Conservation (phyloP, 1,140 invertebrate genomes). For the Brachionus asplanchnoidis region DNA sequence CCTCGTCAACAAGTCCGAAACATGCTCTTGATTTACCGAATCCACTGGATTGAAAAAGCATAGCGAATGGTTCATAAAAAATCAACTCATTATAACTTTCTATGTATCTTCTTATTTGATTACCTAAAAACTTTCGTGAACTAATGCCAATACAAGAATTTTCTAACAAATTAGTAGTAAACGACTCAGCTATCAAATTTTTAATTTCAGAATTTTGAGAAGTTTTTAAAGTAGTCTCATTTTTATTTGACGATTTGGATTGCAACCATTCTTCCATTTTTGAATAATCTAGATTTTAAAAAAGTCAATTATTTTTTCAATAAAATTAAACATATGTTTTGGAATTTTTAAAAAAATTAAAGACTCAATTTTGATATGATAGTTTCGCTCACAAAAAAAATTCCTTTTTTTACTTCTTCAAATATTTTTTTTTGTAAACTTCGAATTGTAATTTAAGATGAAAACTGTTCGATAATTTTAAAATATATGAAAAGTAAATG, state of each 20-base stretch:
- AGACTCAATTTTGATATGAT: not conserved
- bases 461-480: too few relatives aligned
- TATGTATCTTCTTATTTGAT: not conserved
- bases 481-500: too few relatives aligned
- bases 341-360: not conserved
- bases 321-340: not conserved
- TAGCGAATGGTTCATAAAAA: not conserved
- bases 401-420: not conserved
- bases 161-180: not conserved
- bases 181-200: not conserved
- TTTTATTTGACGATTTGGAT: too few relatives aligned
- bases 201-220: not conserved
- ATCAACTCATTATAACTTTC: not conserved
- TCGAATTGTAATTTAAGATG: too few relatives aligned
- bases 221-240: not conserved
- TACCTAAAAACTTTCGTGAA: not conserved
- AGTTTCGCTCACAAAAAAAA: not conserved
- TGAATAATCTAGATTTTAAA: too few relatives aligned
- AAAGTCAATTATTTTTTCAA: too few relatives aligned
- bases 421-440: too few relatives aligned
- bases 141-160: not conserved
- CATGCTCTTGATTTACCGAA: conserved; percentile 5
- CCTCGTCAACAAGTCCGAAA: not conserved
- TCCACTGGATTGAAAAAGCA: conserved; percentile 4
- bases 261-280: too few relatives aligned